These are phyloP conservation scores for Dallia pectoralis DNA, from an alignment of 2,797 vertebrate genomes.

Conservation along the genomic window DNA sequence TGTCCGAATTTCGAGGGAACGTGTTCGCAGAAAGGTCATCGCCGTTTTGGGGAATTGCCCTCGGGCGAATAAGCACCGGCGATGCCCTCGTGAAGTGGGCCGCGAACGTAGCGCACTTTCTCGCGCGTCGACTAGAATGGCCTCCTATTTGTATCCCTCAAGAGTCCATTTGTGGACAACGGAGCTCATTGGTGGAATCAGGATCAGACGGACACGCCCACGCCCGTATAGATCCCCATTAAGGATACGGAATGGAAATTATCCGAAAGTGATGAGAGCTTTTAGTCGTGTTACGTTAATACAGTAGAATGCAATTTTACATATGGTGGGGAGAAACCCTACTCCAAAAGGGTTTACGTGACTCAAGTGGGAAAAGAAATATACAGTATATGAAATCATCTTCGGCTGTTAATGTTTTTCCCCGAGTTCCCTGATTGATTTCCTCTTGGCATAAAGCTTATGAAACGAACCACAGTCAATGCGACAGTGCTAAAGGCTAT, in stretches of 20 bases:
- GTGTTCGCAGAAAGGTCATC: slow-evolving; percentile 32
- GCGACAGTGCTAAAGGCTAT: not conserved
- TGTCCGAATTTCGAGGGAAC: slow-evolving; percentile 40
- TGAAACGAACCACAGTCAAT: not conserved
- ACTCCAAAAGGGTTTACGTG: not conserved
- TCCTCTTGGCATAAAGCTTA: not conserved
- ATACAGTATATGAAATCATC: not conserved
- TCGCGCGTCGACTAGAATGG: not conserved
- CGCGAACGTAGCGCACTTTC: not conserved
- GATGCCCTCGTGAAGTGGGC: not conserved
- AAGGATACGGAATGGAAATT: not conserved
- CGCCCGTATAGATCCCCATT: not conserved
- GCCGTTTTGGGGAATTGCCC: slow-evolving; percentile 16
- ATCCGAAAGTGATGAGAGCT: not conserved
- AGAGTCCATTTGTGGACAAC: too few relatives aligned
- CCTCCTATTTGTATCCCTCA: too few relatives aligned
- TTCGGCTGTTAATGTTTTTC: not conserved
- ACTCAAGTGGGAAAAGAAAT: not conserved
- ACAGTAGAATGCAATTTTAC: not conserved
- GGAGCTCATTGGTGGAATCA: too few relatives aligned
- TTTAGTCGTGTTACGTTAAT: not conserved
- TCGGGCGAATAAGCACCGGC: too few relatives aligned
- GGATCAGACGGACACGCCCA: not conserved
- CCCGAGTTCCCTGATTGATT: not conserved
- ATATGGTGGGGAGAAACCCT: not conserved